These are phyloP conservation scores for Patella caerulea DNA, from an alignment of 2,888 invertebrate genomes.

Conservation along the genomic window DNA sequence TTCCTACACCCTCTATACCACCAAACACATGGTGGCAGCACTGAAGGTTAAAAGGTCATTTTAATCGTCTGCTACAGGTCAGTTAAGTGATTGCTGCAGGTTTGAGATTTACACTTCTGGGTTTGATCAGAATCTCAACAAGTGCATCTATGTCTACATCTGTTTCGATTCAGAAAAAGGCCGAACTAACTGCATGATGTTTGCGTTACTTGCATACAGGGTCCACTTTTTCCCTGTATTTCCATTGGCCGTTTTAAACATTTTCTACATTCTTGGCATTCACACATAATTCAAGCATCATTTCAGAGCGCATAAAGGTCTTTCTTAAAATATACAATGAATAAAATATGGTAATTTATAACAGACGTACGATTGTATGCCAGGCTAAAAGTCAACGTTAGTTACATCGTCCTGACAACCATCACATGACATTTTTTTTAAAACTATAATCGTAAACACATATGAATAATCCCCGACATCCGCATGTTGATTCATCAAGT, in stretches of 20 bases:
- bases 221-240: neutral
- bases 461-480: too few relatives aligned
- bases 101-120: conserved; percentile 2
- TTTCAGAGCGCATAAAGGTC: conserved; percentile 4
- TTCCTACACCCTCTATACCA: neutral
- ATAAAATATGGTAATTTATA: neutral
- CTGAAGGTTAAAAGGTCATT: conserved; percentile 9
- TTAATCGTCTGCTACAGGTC: conserved; percentile 1
- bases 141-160: conserved; percentile 5
- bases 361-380: neutral
- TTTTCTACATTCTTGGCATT: neutral
- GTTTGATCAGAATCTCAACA: neutral
- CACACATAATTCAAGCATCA: neutral
- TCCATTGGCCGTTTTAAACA: neutral
- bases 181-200: neutral
- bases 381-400: neutral
- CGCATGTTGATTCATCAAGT: too few relatives aligned
- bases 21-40: conserved; percentile 7
- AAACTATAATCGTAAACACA: too few relatives aligned
- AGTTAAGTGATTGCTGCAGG: conserved; percentile 5
- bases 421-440: too few relatives aligned
- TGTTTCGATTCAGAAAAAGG: neutral
- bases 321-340: conserved; percentile 9
- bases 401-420: too few relatives aligned
- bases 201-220: neutral